A percentile compares a stretch with the other conserved stretches of the same genome.
Evolutionary conservation across 2,113 vertebrate genomes (phyloP).

Genomic region (Anhinga anhinga): DNA sequence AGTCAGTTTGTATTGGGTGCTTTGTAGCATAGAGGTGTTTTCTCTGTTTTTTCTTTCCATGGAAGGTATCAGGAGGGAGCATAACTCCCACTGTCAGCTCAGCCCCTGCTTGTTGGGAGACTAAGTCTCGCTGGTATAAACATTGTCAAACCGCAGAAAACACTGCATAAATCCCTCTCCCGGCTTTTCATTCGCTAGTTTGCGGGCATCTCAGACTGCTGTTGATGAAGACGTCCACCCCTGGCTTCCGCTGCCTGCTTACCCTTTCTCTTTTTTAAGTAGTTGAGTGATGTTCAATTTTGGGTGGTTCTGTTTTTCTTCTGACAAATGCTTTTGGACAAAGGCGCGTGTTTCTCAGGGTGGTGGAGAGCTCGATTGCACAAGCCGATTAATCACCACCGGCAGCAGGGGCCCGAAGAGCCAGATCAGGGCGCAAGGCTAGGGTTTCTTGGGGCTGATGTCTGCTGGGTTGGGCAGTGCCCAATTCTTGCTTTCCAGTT

Average conservation of each 20-base stretch:
- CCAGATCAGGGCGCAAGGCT: accelerated
- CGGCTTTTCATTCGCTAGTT: accelerated
- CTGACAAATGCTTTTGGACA: constrained; percentile 34
- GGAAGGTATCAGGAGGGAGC: background rate
- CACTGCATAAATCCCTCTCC: background rate
- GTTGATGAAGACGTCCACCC: background rate
- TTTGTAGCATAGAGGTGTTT: background rate
- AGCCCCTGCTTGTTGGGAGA: background rate
- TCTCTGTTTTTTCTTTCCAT: background rate
- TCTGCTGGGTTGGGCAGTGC: background rate
- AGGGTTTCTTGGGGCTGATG: background rate
- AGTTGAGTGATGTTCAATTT: background rate
- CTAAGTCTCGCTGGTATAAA: background rate
- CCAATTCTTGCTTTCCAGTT: background rate
- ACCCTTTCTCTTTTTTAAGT: background rate
- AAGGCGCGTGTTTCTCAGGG: background rate
- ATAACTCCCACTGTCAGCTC: background rate
- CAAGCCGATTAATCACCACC: background rate
- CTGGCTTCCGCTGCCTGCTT: background rate
- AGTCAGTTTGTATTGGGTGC: accelerated
- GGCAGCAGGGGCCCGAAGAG: background rate
- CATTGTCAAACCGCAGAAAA: background rate
- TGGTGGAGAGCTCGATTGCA: background rate
- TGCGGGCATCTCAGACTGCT: accelerated
- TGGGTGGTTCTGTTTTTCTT: constrained; percentile 55